Evolutionary conservation across 2,888 invertebrate species (phyloP).

Genomic region (Archaeoteleia sp.): DNA sequence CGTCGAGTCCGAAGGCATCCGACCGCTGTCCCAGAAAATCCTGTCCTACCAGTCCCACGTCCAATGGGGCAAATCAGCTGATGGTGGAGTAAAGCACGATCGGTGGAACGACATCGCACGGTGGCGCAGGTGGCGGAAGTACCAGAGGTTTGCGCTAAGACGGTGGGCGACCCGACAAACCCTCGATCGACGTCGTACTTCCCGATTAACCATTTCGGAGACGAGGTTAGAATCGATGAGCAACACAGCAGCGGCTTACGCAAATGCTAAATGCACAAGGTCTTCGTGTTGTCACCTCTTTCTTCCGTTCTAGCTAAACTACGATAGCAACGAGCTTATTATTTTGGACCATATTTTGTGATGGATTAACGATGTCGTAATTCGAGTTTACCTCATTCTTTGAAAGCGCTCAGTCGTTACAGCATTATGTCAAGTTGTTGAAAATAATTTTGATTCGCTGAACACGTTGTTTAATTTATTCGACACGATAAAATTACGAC

Average conservation of each 20-base stretch:
- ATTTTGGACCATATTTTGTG: conserved; percentile 3
- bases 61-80: conserved; percentile 53
- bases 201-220: conserved; percentile 64
- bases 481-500: not conserved
- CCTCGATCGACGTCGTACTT: conserved; percentile 67
- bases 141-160: conserved; percentile 71
- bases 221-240: conserved; percentile 60
- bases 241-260: conserved; percentile 55
- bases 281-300: conserved; percentile 21
- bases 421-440: not conserved
- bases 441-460: too few species aligned
- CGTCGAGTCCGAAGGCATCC: conserved; percentile 26
- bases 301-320: conserved; percentile 27
- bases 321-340: conserved; percentile 7
- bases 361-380: conserved; percentile 10
- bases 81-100: conserved; percentile 55
- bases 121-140: conserved; percentile 54
- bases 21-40: conserved; percentile 19
- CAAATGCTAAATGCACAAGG: conserved; percentile 30
- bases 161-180: conserved; percentile 60
- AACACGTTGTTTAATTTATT: too few species aligned
- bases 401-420: not conserved
- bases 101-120: conserved; percentile 62
- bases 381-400: not conserved
- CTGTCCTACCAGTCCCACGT: conserved; percentile 18